These are phyloP conservation scores for Ctenopoma kingsleyae DNA, from an alignment of 2,797 vertebrate species.

Conservation along the genomic window DNA sequence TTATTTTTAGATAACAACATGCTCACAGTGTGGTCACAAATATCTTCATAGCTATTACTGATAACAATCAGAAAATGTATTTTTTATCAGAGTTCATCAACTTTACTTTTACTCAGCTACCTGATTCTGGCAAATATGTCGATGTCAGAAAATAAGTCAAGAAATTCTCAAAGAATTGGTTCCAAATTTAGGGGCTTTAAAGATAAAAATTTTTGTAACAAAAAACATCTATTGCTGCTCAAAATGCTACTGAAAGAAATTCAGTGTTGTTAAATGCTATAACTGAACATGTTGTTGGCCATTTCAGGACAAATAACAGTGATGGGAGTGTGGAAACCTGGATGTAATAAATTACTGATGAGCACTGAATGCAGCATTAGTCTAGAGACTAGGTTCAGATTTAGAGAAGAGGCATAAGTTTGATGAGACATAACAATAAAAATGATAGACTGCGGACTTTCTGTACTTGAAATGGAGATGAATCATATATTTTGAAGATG, in stretches of 20 bases:
- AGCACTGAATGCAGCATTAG: not conserved
- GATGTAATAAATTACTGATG: not conserved
- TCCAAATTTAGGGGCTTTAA: not conserved
- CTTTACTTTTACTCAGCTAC: not conserved
- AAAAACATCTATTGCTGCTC: not conserved
- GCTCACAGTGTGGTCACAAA: not conserved
- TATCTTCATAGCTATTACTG: not conserved
- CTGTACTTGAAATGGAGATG: slow-evolving; percentile 6
- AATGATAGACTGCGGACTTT: slow-evolving; percentile 10
- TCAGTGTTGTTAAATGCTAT: not conserved
- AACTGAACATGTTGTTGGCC: not conserved
- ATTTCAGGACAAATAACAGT: not conserved
- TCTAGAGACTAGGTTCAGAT: not conserved
- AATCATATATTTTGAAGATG: slow-evolving; percentile 3
- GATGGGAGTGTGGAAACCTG: not conserved
- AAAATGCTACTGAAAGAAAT: not conserved
- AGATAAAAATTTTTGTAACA: too few species aligned
- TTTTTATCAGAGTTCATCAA: not conserved
- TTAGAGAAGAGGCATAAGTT: not conserved
- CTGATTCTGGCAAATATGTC: slow-evolving; percentile 6
- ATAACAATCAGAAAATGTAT: not conserved
- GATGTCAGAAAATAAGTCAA: not conserved
- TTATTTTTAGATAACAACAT: too few species aligned
- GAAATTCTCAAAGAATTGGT: not conserved
- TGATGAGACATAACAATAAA: not conserved